Conservation (phyloP, 2,888 invertebrate species). For the Epinotia demarniana region DNA sequence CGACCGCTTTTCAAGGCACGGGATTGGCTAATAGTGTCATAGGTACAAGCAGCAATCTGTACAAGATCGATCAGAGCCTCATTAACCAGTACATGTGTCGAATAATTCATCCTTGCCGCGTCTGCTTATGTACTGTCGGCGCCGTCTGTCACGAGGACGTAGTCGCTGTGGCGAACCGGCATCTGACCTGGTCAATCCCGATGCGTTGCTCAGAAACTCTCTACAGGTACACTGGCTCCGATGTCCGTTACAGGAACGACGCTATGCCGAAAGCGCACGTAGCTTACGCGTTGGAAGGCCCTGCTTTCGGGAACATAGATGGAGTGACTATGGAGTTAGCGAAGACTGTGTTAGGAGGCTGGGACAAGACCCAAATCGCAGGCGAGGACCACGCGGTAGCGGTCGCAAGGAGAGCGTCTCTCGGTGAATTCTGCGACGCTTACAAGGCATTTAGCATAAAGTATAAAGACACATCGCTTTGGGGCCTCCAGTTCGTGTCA, state of each 20-base stretch:
- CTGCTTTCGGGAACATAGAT: constrained; percentile 95
- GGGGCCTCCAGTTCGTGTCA: constrained; percentile 95
- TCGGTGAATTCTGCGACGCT: constrained; percentile 90
- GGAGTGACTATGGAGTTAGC: constrained; percentile 97
- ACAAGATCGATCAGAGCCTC: constrained; percentile 86
- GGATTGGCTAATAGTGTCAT: constrained; percentile 68
- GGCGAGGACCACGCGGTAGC: constrained; percentile 88
- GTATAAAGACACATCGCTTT: constrained; percentile 98
- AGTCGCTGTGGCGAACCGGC: constrained; percentile 89
- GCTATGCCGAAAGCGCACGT: constrained; percentile 94
- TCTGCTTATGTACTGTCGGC: constrained; percentile 96
- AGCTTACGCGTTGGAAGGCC: constrained; percentile 96
- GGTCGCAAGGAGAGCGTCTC: constrained; percentile 76
- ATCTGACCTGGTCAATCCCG: constrained; percentile 86
- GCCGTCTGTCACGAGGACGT: constrained; percentile 94
- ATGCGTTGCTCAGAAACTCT: constrained; percentile 77
- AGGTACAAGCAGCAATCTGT: constrained; percentile 89
- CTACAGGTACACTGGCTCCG: constrained; percentile 95
- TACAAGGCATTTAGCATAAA: constrained; percentile 98
- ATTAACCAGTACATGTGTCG: constrained; percentile 90
- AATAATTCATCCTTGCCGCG: constrained; percentile 94
- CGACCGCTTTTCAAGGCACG: constrained; percentile 77
- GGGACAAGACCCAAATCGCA: constrained; percentile 94
- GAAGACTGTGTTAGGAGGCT: constrained; percentile 94
- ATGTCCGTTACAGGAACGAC: constrained; percentile 95